A percentile compares a stretch with the other conserved stretches of the same genome.
Evolutionary conservation across 2,888 invertebrate species (phyloP).

Genomic region (Clistopyga incitator): DNA sequence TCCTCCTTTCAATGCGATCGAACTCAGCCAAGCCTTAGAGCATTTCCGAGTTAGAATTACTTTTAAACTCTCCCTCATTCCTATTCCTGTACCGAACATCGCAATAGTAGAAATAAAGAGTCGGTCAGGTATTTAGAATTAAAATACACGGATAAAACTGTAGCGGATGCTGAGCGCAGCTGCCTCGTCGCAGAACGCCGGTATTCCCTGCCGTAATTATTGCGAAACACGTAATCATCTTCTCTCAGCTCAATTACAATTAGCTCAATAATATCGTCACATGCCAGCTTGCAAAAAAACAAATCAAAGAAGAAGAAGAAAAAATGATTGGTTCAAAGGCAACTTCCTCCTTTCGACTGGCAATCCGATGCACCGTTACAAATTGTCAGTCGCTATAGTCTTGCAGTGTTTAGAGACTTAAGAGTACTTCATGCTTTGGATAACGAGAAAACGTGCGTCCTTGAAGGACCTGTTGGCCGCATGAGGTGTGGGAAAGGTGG

Average conservation of each 20-base stretch:
- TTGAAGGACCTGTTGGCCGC: constrained; percentile 71
- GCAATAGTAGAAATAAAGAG: background rate
- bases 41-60: constrained; percentile 36
- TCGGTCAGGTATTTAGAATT: constrained; percentile 18
- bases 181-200: background rate
- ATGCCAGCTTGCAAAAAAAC: background rate
- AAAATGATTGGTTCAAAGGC: background rate
- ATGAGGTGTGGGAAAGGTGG: constrained; percentile 76
- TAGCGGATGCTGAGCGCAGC: background rate
- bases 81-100: background rate
- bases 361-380: constrained; percentile 28
- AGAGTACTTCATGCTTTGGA: background rate
- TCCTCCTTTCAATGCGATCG: constrained; percentile 74
- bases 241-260: constrained; percentile 21
- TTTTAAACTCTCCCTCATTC: background rate
- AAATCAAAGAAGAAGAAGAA: background rate
- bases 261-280: constrained; percentile 21
- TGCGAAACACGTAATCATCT: constrained; percentile 26
- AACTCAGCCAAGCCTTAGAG: constrained; percentile 32
- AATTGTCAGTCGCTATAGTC: background rate
- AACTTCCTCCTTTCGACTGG: constrained; percentile 49
- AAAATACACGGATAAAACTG: constrained; percentile 11
- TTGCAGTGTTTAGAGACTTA: background rate
- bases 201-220: constrained; percentile 19
- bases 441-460: constrained; percentile 70